Base-by-base conservation (phyloP, 2,888 invertebrate genomes). In the Heliconius ismenius region DNA sequence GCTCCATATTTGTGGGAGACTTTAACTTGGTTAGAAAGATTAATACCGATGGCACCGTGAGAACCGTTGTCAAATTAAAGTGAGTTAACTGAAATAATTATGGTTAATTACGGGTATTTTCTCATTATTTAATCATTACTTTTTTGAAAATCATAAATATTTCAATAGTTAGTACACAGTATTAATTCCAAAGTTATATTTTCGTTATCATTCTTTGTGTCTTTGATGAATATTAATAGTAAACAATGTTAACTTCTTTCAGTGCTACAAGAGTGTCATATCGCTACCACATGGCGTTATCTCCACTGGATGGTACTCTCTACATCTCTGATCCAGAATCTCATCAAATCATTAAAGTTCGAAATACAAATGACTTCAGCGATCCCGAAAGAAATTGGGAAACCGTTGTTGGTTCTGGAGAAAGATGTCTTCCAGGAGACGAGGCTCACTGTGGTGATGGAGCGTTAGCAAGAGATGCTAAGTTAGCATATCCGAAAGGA, bases 381-480 rank as follows among this genome's bases (percentile, higher is more conserved):
- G 97, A 98, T 84, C 98, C 98, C 0, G 98, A 98, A 86, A 97
- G 96, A 86, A 99, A 99, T 90, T 98, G 98, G 97, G 98, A 99
- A 88, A 97, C 98, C 0, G 97, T 98, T 11, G 99, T 99, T 0
- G 99, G 99, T 0, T 98, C 98, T 2, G 99, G 99, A 0, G 98
- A 98, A 89, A 95, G 98, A 82, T 99, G 99, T 88, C 92, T 98
- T 4, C 98, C 98, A 0, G 98, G 98, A 4, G 98, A 98, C 87
- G 98, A 98, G 87, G 98, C 98, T 0, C 98, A 98, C 84, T 99
- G 99, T 89, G 99, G 99, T 0, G 99, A 99, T 87, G 98, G 98
- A 2, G 98, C 98, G 0, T 91, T 97, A 68, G 99, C 99, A 0
- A 95, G 97, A 76, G 98, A 98, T 86, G 99, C 99, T 0, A 98